Evolutionary conservation across 2,888 invertebrate genomes (phyloP).

Genomic region (Rhabditophanes sp.): DNA sequence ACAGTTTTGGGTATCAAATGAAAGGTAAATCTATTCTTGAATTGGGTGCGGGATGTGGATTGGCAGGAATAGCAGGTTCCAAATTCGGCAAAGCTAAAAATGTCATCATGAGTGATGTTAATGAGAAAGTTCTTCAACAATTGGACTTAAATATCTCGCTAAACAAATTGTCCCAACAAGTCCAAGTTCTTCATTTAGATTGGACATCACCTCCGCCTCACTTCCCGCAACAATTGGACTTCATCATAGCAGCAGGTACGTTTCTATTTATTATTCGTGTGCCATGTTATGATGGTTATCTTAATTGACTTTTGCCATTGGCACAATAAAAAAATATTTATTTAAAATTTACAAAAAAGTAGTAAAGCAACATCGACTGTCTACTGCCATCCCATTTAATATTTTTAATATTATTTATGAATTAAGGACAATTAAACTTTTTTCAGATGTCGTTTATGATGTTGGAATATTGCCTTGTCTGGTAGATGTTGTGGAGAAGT

Average conservation of each 20-base stretch:
- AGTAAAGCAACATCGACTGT: too few species aligned
- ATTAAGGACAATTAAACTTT: not conserved
- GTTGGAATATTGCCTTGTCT: constrained; percentile 13
- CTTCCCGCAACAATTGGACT: constrained; percentile 2
- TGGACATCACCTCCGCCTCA: constrained; percentile 2
- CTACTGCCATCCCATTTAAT: too few species aligned
- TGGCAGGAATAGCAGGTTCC: constrained; percentile 13
- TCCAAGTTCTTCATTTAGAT: constrained; percentile 7
- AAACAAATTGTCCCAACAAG: too few species aligned
- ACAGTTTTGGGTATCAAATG: constrained; percentile 9
- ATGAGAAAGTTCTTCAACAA: constrained; percentile 22
- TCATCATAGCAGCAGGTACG: constrained; percentile 11
- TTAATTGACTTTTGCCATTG: too few species aligned
- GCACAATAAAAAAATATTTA: too few species aligned
- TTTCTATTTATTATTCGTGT: not conserved
- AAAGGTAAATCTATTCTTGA: constrained; percentile 15
- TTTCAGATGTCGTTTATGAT: constrained; percentile 15
- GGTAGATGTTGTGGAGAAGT: constrained; percentile 13
- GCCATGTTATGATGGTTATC: not conserved
- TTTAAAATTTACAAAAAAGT: too few species aligned
- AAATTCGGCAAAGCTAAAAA: not conserved
- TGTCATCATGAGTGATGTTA: constrained; percentile 20
- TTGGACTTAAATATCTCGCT: constrained; percentile 17
- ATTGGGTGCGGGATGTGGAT: constrained; percentile 32
- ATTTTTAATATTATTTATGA: constrained; percentile 1